Percentiles rank a stretch among this genome's conserved stretches.
These are phyloP conservation scores for Eunapius fragilis DNA, from an alignment of 37 sponge, comb jelly and placozoan genomes.

Conservation along the genomic window DNA sequence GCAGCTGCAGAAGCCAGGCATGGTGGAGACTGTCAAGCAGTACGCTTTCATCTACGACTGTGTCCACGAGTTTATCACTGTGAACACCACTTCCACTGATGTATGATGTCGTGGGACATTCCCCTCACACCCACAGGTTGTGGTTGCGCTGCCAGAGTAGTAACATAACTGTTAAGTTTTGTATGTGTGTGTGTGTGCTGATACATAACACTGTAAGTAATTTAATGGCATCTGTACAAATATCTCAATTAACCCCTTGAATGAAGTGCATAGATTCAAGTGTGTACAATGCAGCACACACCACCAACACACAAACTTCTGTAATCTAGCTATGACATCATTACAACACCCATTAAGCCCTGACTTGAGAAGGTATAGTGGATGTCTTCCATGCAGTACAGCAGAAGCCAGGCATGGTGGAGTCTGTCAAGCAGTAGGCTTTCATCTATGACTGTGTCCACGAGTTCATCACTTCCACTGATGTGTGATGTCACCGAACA, in stretches of 20 bases:
- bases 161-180: too few species aligned
- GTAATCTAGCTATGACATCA: too few species aligned
- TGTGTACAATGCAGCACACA: too few species aligned
- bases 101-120: neutral
- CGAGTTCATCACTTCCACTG: constrained; percentile 44
- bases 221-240: too few species aligned
- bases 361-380: constrained; percentile 52
- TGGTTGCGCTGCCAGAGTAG: neutral
- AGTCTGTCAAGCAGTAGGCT: constrained; percentile 32
- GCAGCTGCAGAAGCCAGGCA: constrained; percentile 61
- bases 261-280: too few species aligned
- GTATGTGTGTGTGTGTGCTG: too few species aligned
- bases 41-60: constrained; percentile 70
- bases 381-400: constrained; percentile 74
- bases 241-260: too few species aligned
- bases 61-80: constrained; percentile 41
- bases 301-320: too few species aligned
- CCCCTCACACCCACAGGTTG: neutral
- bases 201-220: too few species aligned
- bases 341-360: too few species aligned
- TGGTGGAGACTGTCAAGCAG: constrained; percentile 18
- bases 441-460: constrained; percentile 67
- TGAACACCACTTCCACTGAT: neutral
- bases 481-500: too few species aligned
- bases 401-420: constrained; percentile 61